Evolutionary conservation across 2,888 invertebrate species (phyloP), one percentile per base, ranked within the genome.

Genomic region (Callimorpha dominula): DNA sequence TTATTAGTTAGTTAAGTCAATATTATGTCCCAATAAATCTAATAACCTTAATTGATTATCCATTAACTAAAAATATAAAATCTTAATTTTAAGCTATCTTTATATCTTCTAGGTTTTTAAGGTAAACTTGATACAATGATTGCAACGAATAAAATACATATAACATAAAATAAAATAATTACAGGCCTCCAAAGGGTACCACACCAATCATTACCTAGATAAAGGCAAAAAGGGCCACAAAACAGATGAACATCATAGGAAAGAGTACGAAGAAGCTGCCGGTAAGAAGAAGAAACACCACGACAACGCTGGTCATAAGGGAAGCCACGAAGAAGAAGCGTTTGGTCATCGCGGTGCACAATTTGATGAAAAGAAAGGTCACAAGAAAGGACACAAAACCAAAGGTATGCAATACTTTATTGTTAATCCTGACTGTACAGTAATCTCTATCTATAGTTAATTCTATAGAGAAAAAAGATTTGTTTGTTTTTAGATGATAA

Each of bases 301-400:
- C 86, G 97, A 97, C 85, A 95, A 96, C 75, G 96, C 96, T 1
- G 96, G 94, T 9, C 96, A 97, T 81, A 96, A 97, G 84, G 97
- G 97, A 1, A 96, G 96, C 68, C 97, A 97, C 78, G 97, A 97
- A 78, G 97, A 97, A 83, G 95, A 96, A 70, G 97, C 97, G 7
- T 97, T 97, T 78, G 97, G 97, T 0, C 96, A 97, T 70, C 96
- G 97, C 81, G 97, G 97, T 0, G 96, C 96, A 0, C 97, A 97
- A 87, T 97, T 97, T 78, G 97, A 96, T 0, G 97, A 97, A 89
- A 97, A 97, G 87, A 97, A 97, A 79, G 97, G 97, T 0, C 97
- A 97, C 88, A 97, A 97, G 87, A 97, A 97, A 84, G 97, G 97
- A 7, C 97, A 97, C 86, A 97, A 97, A 88, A 97, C 97, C 2